Percentiles rank a stretch among this genome's conserved stretches.
Evolutionary conservation across 92 coral and sea anemone genomes (phyloP).

Genomic region (Parazoanthus darwini): DNA sequence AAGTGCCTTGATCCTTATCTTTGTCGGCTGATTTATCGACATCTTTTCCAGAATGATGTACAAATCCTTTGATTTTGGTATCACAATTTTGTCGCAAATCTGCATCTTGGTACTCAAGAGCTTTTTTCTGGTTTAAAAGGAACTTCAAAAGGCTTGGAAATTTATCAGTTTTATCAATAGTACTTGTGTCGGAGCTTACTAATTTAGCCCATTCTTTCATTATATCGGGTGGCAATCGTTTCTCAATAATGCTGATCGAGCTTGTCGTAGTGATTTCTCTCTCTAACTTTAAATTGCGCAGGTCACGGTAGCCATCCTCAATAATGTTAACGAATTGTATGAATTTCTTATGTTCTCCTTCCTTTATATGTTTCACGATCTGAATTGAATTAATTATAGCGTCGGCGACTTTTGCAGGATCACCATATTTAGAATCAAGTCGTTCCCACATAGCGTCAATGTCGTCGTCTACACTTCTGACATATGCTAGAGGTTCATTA

Average conservation of each 20-base stretch:
- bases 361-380: conserved; percentile 25
- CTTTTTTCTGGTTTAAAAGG: conserved; percentile 42
- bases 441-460: conserved; percentile 47
- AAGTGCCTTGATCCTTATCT: conserved; percentile 44
- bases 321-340: conserved; percentile 46
- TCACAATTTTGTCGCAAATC: conserved; percentile 33
- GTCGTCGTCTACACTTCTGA: conserved; percentile 57
- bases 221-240: conserved; percentile 45
- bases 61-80: conserved; percentile 34
- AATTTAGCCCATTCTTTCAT: conserved; percentile 47
- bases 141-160: conserved; percentile 39
- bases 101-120: conserved; percentile 51
- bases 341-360: conserved; percentile 46
- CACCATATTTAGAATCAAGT: conserved; percentile 56
- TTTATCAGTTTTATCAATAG: conserved; percentile 30
- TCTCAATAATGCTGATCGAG: conserved; percentile 47
- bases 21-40: neutral
- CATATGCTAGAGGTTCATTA: conserved; percentile 46
- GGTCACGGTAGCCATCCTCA: conserved; percentile 58
- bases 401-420: too few relatives aligned
- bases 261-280: conserved; percentile 45
- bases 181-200: conserved; percentile 25
- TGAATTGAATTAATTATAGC: conserved; percentile 44
- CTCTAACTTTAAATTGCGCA: conserved; percentile 51
- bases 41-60: conserved; percentile 27